Conservation (phyloP, 2,888 invertebrate genomes). For the Ellobium chinense region DNA sequence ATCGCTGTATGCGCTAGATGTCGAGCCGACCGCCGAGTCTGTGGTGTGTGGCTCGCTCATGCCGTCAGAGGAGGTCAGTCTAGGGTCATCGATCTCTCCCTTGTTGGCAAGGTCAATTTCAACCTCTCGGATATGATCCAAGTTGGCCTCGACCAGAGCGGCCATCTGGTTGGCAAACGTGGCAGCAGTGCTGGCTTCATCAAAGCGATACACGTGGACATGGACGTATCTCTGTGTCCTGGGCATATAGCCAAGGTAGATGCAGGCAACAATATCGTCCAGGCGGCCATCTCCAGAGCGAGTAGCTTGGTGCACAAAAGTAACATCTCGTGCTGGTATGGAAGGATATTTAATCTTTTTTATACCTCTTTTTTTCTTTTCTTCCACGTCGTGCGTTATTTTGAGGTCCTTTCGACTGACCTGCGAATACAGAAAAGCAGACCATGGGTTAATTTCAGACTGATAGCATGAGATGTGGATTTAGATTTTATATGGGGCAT, state of each 20-base stretch:
- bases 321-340: conserved; percentile 77
- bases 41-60: conserved; percentile 56
- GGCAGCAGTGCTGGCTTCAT: conserved; percentile 94
- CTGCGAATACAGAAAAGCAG: conserved; percentile 3
- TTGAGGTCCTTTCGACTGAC: conserved; percentile 88
- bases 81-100: conserved; percentile 65
- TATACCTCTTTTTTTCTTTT: conserved; percentile 64
- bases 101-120: conserved; percentile 81
- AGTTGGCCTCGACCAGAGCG: conserved; percentile 88
- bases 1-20: conserved; percentile 59
- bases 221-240: conserved; percentile 96
- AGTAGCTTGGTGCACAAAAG: conserved; percentile 94
- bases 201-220: conserved; percentile 96
- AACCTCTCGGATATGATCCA: conserved; percentile 90
- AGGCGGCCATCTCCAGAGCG: conserved; percentile 84
- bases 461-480: too few relatives aligned
- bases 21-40: conserved; percentile 65
- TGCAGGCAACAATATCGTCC: conserved; percentile 93
- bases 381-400: conserved; percentile 89
- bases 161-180: conserved; percentile 91
- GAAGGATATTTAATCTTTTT: conserved; percentile 88
- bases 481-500: too few relatives aligned
- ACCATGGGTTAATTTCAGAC: too few relatives aligned
- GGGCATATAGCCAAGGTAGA: conserved; percentile 95
- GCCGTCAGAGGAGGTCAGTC: conserved; percentile 44